Evolutionary conservation across 2,113 vertebrate species (phyloP).

Genomic region (Carassius carassius): DNA sequence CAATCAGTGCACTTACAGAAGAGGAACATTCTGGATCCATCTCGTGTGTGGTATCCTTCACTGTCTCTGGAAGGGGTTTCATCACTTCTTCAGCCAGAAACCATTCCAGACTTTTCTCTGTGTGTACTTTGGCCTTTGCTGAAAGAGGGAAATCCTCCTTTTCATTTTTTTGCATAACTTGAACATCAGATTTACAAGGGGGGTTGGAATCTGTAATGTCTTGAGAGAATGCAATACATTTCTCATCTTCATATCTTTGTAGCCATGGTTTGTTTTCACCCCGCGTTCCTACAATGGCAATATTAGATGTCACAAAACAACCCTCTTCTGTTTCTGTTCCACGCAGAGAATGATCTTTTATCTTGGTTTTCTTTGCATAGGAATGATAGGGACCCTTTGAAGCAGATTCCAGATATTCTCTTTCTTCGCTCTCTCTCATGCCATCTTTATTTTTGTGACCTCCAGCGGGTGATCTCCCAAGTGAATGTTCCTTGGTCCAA

Average conservation of each 20-base stretch:
- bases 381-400: constrained; percentile 27
- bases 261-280: constrained; percentile 19
- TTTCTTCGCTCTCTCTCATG: constrained; percentile 11
- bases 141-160: constrained; percentile 7
- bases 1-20: background rate
- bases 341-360: constrained; percentile 17
- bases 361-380: constrained; percentile 5
- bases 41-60: background rate
- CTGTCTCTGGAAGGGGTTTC: background rate
- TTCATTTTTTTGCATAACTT: background rate
- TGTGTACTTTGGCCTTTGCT: constrained; percentile 31
- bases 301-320: constrained; percentile 17
- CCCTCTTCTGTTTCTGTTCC: constrained; percentile 35
- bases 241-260: constrained; percentile 32
- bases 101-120: constrained; percentile 19
- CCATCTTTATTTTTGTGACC: constrained; percentile 39
- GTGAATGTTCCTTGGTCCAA: constrained; percentile 16
- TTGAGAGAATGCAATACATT: constrained; percentile 20
- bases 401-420: constrained; percentile 2
- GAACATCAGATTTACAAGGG: constrained; percentile 3
- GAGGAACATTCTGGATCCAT: background rate
- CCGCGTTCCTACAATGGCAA: background rate
- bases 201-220: background rate
- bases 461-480: constrained; percentile 35
- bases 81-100: constrained; percentile 13